phyloP scores from a whole-genome alignment of 2,888 invertebrate species.

The Neocrepidodera transversa region DNA sequence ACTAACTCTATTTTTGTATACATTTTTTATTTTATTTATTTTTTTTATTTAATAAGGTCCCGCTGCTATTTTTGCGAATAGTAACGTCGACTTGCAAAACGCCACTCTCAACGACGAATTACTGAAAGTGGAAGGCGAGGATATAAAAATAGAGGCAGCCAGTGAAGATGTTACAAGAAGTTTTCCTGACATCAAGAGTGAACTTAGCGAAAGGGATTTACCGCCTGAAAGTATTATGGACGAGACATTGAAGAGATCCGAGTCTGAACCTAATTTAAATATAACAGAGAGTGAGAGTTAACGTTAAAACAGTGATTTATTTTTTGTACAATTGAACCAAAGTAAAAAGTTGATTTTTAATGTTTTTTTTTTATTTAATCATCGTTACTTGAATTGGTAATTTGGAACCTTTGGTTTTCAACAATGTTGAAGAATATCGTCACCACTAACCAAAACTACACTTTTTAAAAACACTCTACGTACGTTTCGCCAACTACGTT shows the following conservation, averaged over 20 bases:
- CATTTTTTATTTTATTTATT: background rate
- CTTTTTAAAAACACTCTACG: no score
- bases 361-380: background rate
- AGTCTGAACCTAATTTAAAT: slow-evolving; percentile 65
- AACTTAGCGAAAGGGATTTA: slow-evolving; percentile 55
- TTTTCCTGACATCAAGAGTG: slow-evolving; percentile 68
- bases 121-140: slow-evolving; percentile 59
- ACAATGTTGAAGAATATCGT: no score
- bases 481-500: no score
- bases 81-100: slow-evolving; percentile 83
- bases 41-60: slow-evolving; percentile 59
- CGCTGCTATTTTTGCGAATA: slow-evolving; percentile 84
- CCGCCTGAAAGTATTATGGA: slow-evolving; percentile 52
- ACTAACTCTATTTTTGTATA: background rate
- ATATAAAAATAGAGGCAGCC: slow-evolving; percentile 54
- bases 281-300: slow-evolving; percentile 36
- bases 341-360: background rate
- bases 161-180: slow-evolving; percentile 65
- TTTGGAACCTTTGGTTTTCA: no score
- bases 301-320: background rate
- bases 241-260: slow-evolving; percentile 65
- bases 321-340: background rate
- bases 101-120: slow-evolving; percentile 82
- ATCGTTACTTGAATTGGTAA: no score
- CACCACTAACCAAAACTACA: no score